Conservation (phyloP, 2,888 invertebrate genomes). For the Macrophya alboannulata region DNA sequence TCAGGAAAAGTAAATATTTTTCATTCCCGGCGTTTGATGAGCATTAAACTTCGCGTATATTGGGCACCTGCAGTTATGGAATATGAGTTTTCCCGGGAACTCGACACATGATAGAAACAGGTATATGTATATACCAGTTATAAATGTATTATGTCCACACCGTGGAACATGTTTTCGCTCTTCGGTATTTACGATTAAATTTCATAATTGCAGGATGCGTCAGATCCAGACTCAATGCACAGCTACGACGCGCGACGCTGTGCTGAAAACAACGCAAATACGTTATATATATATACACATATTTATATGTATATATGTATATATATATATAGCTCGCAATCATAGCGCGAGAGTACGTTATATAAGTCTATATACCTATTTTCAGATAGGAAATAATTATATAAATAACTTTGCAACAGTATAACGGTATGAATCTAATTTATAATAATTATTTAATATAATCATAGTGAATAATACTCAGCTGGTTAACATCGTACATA, state of each 20-base stretch:
- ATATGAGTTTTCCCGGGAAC: neutral
- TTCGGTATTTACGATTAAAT: slow-evolving; percentile 25
- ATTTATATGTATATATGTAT: no score
- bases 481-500: neutral
- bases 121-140: neutral
- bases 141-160: slow-evolving; percentile 2
- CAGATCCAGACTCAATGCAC: slow-evolving; percentile 24
- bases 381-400: slow-evolving; percentile 67
- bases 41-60: neutral
- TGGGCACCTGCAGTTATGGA: neutral
- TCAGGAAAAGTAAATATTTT: slow-evolving; percentile 41
- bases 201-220: slow-evolving; percentile 44
- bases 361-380: slow-evolving; percentile 66
- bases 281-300: neutral
- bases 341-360: slow-evolving; percentile 56
- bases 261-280: slow-evolving; percentile 54
- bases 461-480: neutral
- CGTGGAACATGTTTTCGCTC: slow-evolving; percentile 38
- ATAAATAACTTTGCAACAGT: slow-evolving; percentile 63
- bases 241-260: slow-evolving; percentile 2
- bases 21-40: neutral
- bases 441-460: slow-evolving; percentile 23
- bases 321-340: neutral
- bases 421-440: neutral
- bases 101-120: neutral